These are phyloP conservation scores for Styela plicata DNA, from an alignment of 23 tunicate species.

Conservation along the genomic window DNA sequence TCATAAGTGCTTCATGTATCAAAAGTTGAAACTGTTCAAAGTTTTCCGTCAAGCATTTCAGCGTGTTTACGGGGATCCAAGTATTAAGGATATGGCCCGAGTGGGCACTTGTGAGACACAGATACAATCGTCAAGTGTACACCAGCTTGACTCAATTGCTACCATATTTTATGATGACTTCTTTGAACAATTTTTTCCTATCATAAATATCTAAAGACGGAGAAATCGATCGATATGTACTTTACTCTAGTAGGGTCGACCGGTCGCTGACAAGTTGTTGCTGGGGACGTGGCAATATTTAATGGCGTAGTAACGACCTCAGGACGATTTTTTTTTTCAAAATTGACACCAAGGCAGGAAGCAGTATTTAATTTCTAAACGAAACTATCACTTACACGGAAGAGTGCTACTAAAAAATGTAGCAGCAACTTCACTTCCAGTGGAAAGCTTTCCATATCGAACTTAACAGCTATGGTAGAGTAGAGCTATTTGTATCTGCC, in stretches of 20 bases:
- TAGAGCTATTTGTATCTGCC: too few species aligned
- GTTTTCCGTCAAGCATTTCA: background rate
- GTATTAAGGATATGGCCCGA: background rate
- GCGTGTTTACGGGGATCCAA: background rate
- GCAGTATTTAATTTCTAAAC: too few species aligned
- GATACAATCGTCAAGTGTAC: background rate
- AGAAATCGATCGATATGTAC: background rate
- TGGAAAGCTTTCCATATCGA: too few species aligned
- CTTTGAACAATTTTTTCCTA: background rate
- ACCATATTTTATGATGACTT: background rate
- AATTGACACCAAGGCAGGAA: too few species aligned
- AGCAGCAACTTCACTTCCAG: too few species aligned
- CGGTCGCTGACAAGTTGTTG: background rate
- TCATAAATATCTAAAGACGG: background rate
- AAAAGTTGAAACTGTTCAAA: background rate
- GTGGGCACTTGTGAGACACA: background rate
- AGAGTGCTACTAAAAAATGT: too few species aligned
- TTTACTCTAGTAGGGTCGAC: background rate
- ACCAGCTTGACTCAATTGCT: background rate
- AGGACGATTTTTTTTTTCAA: too few species aligned
- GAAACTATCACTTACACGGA: too few species aligned
- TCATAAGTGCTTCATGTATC: background rate
- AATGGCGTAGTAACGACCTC: too few species aligned
- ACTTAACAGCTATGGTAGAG: too few species aligned
- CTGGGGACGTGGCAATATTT: background rate